Conservation (phyloP, 2,797 vertebrate species). For the Ficedula albicollis region DNA sequence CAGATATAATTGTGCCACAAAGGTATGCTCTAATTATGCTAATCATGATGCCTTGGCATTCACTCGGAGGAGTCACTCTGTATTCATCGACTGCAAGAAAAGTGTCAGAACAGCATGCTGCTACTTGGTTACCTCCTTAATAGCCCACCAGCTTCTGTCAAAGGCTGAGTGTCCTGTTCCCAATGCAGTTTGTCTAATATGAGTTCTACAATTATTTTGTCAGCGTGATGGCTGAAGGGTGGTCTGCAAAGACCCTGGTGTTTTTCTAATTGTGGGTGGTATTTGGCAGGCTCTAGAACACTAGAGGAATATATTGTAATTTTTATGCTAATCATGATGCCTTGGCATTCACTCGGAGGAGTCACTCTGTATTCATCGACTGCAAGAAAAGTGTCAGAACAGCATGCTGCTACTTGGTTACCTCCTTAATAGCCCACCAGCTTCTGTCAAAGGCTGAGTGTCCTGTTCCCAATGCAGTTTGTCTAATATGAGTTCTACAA, state of each 20-base stretch:
- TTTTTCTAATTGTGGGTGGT: slow-evolving; percentile 43
- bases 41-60: slow-evolving; percentile 59
- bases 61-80: slow-evolving; percentile 55
- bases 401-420: slow-evolving; percentile 70
- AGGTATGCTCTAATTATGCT: slow-evolving; percentile 71
- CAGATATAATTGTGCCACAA: slow-evolving; percentile 44
- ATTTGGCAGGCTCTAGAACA: slow-evolving; percentile 46
- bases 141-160: slow-evolving; percentile 70
- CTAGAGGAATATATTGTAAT: neutral
- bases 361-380: slow-evolving; percentile 50
- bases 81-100: slow-evolving; percentile 39
- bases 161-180: slow-evolving; percentile 65
- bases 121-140: slow-evolving; percentile 73
- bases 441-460: slow-evolving; percentile 67
- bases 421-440: slow-evolving; percentile 71
- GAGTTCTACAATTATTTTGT: slow-evolving; percentile 76
- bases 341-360: slow-evolving; percentile 61
- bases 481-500: slow-evolving; percentile 69
- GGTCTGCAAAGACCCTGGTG: slow-evolving; percentile 43
- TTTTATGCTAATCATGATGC: slow-evolving; percentile 55
- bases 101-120: slow-evolving; percentile 72
- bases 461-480: slow-evolving; percentile 67
- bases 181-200: slow-evolving; percentile 63
- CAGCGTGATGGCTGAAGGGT: slow-evolving; percentile 60
- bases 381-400: slow-evolving; percentile 63